Evolutionary conservation across 2,113 vertebrate species (phyloP).

Genomic region (Phyllostomus hastatus): DNA sequence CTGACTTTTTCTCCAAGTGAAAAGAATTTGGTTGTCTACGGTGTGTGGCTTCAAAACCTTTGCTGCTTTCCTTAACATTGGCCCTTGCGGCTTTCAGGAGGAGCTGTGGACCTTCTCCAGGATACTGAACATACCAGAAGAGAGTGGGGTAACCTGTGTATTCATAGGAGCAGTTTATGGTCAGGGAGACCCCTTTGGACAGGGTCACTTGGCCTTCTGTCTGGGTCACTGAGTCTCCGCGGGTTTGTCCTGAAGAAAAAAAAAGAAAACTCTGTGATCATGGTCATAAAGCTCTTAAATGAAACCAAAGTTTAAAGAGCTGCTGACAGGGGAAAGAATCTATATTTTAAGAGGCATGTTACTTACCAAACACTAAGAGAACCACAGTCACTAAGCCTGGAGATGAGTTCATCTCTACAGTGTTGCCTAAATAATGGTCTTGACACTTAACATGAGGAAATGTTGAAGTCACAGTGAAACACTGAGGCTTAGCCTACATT

Average conservation of each 20-base stretch:
- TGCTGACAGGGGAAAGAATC: not conserved
- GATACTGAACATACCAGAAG: conserved; percentile 59
- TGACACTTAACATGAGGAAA: not conserved
- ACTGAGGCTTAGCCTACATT: not conserved
- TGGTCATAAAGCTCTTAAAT: too few species aligned
- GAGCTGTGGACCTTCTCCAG: not conserved
- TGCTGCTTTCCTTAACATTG: fast-evolving
- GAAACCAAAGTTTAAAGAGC: not conserved
- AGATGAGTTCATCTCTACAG: not conserved
- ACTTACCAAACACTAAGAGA: not conserved
- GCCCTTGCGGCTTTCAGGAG: not conserved
- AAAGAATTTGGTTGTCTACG: not conserved
- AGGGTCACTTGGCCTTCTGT: not conserved
- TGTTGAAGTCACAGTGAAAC: not conserved
- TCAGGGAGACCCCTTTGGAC: not conserved
- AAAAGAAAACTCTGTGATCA: too few species aligned
- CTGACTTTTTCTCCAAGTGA: conserved; percentile 47
- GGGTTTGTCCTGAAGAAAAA: not conserved
- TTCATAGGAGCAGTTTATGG: conserved; percentile 15
- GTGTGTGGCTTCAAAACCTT: conserved; percentile 31
- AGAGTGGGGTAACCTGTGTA: fast-evolving
- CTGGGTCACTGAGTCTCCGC: conserved; percentile 37
- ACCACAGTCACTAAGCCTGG: not conserved
- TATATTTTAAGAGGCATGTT: not conserved
- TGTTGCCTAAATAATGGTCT: not conserved